Evolutionary conservation across 2,888 invertebrate species (phyloP), one percentile per base, ranked within the genome.

Genomic region (Caradrina kadenii): DNA sequence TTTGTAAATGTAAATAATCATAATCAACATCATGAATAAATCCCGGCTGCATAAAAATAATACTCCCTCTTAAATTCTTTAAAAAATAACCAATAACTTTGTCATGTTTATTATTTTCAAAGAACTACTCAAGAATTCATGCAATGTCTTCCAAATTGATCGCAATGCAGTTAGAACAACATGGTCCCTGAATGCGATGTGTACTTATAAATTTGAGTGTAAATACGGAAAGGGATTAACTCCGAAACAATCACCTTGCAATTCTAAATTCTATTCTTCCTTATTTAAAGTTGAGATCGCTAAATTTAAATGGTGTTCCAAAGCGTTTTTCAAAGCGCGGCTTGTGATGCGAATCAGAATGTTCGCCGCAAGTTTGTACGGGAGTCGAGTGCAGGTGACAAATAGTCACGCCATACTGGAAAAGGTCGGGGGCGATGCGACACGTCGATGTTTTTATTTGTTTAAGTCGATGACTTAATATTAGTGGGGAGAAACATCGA

Each of bases 361-460:
- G 93, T 94, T 93, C 89, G 88, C 90, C 90, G 91, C 92, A 88
- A 91, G 89, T 89, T 88, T 89, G 92, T 95, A 95, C 95, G 91
- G 96, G 94, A 96, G 96, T 95, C 95, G 89, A 92, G 91, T 92
- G 89, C 91, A 91, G 91, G 95, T 95, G 96, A 96, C 96, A 96
- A 96, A 96, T 95, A 95, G 96, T 94, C 94, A 93, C 93, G 93
- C 91, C 89, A 92, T 91, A 86, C 91, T 89, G 91, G 91, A 93
- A 85, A 92, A 94, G 93, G 93, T 92, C 91, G 92, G 92, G 87
- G 91, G 90, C 89, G 91, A 89, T 80, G 89, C 89, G 90, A 91
- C 88, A 90, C 92, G 91, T 94, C 94, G 94, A 94, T 94, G 91
- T 92, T 95, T 93, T 94, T 93, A 93, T 94, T 94, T 91, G 89